These are phyloP conservation scores for Drosophila paulistorum DNA, from an alignment of 1,140 invertebrate genomes.

Conservation along the genomic window DNA sequence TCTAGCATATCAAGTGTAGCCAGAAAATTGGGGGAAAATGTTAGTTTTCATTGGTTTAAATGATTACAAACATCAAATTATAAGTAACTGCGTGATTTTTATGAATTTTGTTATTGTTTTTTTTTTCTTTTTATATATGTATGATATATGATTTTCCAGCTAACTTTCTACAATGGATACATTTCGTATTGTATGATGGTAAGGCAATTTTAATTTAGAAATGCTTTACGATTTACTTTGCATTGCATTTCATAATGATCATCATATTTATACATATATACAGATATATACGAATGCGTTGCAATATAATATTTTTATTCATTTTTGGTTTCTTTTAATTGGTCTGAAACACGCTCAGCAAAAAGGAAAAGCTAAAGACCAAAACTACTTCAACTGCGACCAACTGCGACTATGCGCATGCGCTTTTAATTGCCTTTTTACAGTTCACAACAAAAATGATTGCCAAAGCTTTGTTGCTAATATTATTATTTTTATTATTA, in stretches of 20 bases:
- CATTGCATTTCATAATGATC: conserved; percentile 53
- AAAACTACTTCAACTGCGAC: conserved; percentile 44
- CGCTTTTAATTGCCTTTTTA: conserved; percentile 54
- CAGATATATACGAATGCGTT: not conserved
- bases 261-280: not conserved
- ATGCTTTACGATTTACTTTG: conserved; percentile 46
- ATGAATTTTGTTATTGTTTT: conserved; percentile 17
- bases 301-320: conserved; percentile 8
- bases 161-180: conserved; percentile 41
- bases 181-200: not conserved
- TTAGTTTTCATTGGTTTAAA: conserved; percentile 24
- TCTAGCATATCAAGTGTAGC: not conserved
- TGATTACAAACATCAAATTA: conserved; percentile 24
- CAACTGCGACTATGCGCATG: conserved; percentile 40
- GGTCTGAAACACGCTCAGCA: conserved; percentile 47
- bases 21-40: not conserved
- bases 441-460: conserved; percentile 57
- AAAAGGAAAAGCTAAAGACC: conserved; percentile 34
- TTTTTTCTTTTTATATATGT: not conserved
- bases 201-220: conserved; percentile 41
- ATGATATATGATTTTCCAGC: conserved; percentile 1
- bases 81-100: conserved; percentile 40
- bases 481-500: not conserved
- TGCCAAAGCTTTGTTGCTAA: conserved; percentile 33
- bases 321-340: conserved; percentile 41